Base-by-base conservation (phyloP, 1,140 invertebrate genomes). In the Drosophila subobscura region DNA sequence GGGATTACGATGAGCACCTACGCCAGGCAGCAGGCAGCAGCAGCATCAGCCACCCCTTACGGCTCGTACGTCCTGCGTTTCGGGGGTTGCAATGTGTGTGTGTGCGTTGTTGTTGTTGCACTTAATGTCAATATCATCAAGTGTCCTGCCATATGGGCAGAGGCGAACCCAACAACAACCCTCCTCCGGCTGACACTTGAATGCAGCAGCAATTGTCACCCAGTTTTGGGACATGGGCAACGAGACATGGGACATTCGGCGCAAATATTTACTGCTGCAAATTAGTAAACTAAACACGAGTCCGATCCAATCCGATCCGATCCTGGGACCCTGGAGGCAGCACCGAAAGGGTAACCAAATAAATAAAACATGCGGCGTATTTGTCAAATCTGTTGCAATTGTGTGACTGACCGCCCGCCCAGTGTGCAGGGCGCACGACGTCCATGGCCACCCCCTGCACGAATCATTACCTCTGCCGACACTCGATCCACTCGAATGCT, bases 91-190 rank as follows among this genome's bases (percentile, higher is more conserved):
- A 74, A 55, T 45, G 20, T 23, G 27, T 25, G 37, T 29, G 27
- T 29, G 16, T 20, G 16, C 16, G 16, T 20, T 20, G 16, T 49
- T 40, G 40, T 45, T 47, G 33, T 20, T 44, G 72, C 73, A 81
- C 70, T 72, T 88, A 81, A 88, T 86, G 81, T 86, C 81, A 86
- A 88, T 88, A 86, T 76, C 81, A 88, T 86, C 76, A 86, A 88
- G 74, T 85, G 76, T 58, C 47, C 66, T 37, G 25, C 53, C 80
- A 79, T 85, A 77, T 84, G 80, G 63, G 27, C 14, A 61, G 53
- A 44, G 57, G 44, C 42, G 41, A 49, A 59, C 55, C 64, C 54
- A 47, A 54, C 20, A 40, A 63, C 44, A 41, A 71, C 40, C 29
- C 42, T 27, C 42, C 33, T 37, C 33, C 1, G 33, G 44, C 23